Evolutionary conservation across 2,888 invertebrate species (phyloP), one percentile per base, ranked within the genome.

Genomic region (Muschampia plurimacula): DNA sequence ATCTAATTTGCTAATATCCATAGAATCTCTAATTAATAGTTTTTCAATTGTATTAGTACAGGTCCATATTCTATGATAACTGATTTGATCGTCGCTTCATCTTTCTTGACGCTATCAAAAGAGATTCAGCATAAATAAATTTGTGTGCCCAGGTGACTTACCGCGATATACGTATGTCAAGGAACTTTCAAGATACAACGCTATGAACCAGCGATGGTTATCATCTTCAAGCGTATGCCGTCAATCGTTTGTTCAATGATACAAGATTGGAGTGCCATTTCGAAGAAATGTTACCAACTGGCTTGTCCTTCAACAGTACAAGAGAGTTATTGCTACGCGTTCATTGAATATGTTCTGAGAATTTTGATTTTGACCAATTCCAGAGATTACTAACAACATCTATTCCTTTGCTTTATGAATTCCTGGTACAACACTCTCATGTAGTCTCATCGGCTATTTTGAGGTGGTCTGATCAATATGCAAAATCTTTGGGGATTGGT

Each of bases 281-380:
- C 69, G 63, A 52, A 49, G 69, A 69, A 69, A 32, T 60, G 67
- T 59, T 46, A 36, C 10, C 36, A 36, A 59, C 15, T 22, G 15
- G 32, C 60, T 46, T 69, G 68, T 68, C 55, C 12, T 59, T 52
- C 22, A 69, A 41, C 69, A 63, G 52, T 62, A 69, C 9, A 49
- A 63, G 62, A 63, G 67, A 32, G 36, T 69, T 69, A 69, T 69
- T 63, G 41, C 39, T 41, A 41, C 36, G 9, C 13, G 63, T 22
- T 41, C 63, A 55, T 69, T 55, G 44, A 15, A 69, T n/a, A 64
- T 64, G 13, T 63, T 69, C 69, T 64, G 7, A 52, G 69, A 69
- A 69, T 52, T 63, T 36, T 52, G 63, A 57, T 41, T 41, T 5
- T 44, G 46, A 46, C 12, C 46, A 12, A 64, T 64, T 46, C 12